These are phyloP conservation scores for Nematostella vectensis DNA, from an alignment of 92 coral and sea anemone genomes.

Conservation along the genomic window DNA sequence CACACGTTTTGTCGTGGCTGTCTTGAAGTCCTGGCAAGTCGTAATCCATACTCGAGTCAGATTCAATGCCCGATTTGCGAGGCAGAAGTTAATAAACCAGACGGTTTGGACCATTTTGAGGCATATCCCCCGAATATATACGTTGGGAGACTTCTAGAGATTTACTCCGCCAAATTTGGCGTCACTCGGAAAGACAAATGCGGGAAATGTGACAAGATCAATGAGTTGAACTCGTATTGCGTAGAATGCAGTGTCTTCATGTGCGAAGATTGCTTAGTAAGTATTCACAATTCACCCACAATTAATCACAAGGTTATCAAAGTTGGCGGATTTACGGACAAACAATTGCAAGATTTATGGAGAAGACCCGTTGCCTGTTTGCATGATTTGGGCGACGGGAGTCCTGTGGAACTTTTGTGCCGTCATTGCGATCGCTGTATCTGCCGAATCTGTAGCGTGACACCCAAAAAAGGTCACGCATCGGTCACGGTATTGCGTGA, in stretches of 20 bases:
- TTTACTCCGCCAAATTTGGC: slow-evolving; percentile 33
- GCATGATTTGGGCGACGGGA: slow-evolving; percentile 43
- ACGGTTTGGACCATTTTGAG: slow-evolving; percentile 15
- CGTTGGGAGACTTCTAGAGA: slow-evolving; percentile 45
- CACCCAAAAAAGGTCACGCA: slow-evolving; percentile 44
- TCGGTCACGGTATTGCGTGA: slow-evolving; percentile 3
- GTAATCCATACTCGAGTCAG: slow-evolving; percentile 28
- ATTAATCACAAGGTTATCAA: slow-evolving; percentile 44
- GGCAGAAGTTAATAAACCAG: slow-evolving; percentile 48
- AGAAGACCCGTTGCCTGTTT: slow-evolving; percentile 43
- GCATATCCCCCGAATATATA: slow-evolving; percentile 52
- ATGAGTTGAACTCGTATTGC: slow-evolving; percentile 40
- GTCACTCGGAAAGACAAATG: slow-evolving; percentile 24
- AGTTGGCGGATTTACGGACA: slow-evolving; percentile 33
- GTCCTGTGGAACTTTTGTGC: slow-evolving; percentile 52
- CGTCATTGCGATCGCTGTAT: slow-evolving; percentile 55
- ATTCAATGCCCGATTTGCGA: slow-evolving; percentile 67
- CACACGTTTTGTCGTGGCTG: slow-evolving; percentile 62
- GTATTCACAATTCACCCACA: slow-evolving; percentile 9
- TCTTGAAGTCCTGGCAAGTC: slow-evolving; percentile 46
- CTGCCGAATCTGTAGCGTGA: slow-evolving; percentile 60
- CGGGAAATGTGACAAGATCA: slow-evolving; percentile 31
- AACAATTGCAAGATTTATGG: slow-evolving; percentile 37
- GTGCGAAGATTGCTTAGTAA: slow-evolving; percentile 41
- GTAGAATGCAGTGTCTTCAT: slow-evolving; percentile 57